Percentiles rank a stretch among this genome's conserved stretches.
phyloP scores from a whole-genome alignment of 2,113 vertebrate genomes.

The Callocephalon fimbriatum region DNA sequence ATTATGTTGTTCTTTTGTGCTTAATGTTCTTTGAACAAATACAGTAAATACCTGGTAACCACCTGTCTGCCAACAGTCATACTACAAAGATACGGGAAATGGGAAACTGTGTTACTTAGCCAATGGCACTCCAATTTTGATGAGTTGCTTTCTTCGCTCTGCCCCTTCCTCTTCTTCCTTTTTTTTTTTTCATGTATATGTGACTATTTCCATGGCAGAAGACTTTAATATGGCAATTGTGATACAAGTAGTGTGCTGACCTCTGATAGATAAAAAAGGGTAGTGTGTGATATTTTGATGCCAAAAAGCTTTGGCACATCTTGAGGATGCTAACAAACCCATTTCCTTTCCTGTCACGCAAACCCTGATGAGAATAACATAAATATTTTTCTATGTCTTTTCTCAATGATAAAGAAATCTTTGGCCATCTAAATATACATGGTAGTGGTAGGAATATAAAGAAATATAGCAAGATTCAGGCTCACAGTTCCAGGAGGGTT shows the following conservation, averaged over 20 bases:
- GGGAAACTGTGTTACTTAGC: background rate
- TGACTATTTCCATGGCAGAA: background rate
- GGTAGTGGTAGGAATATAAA: background rate
- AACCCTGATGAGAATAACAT: background rate
- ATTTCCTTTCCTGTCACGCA: background rate
- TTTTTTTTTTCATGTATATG: background rate
- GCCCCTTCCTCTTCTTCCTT: background rate
- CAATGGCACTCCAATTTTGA: accelerated
- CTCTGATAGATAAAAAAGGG: background rate
- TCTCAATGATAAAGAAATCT: background rate
- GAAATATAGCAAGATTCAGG: background rate
- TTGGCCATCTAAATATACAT: background rate
- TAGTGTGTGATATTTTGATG: background rate
- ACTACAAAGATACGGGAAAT: background rate
- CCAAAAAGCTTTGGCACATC: background rate
- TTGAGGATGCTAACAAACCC: accelerated
- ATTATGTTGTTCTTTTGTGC: background rate
- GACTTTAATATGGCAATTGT: background rate
- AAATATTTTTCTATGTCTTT: background rate
- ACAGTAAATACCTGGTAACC: accelerated
- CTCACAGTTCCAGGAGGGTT: background rate
- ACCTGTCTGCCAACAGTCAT: background rate
- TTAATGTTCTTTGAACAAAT: background rate
- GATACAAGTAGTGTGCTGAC: background rate
- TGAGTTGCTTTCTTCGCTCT: background rate